Percentiles rank a stretch among this genome's conserved stretches.
These are phyloP conservation scores for Euproctis similis DNA, from an alignment of 2,888 invertebrate species.

Conservation along the genomic window DNA sequence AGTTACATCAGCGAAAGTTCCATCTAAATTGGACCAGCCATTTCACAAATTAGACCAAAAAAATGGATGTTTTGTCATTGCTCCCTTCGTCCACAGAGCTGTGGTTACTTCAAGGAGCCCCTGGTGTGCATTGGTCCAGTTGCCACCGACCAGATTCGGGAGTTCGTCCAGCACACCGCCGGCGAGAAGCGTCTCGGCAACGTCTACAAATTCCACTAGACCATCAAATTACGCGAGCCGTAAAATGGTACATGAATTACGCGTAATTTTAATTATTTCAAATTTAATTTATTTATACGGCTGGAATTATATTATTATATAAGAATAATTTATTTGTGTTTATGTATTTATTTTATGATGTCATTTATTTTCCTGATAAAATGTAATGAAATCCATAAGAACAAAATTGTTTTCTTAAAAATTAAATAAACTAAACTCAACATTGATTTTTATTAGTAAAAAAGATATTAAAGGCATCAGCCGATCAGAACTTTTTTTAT, in stretches of 20 bases:
- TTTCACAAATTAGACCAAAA: too few relatives aligned
- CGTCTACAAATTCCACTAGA: slow-evolving; percentile 72
- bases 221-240: slow-evolving; percentile 10
- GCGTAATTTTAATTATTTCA: background rate
- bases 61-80: too few relatives aligned
- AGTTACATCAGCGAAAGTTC: too few relatives aligned
- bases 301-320: slow-evolving; percentile 5
- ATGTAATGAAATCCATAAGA: slow-evolving; percentile 19
- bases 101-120: slow-evolving; percentile 94
- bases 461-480: slow-evolving; percentile 17
- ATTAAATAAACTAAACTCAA: slow-evolving; percentile 7
- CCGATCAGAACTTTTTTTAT: slow-evolving; percentile 9
- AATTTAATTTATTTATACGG: slow-evolving; percentile 2
- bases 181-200: slow-evolving; percentile 86
- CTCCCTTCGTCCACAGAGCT: too few relatives aligned
- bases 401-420: slow-evolving; percentile 13
- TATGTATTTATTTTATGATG: slow-evolving; percentile 1
- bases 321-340: background rate
- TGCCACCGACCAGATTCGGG: slow-evolving; percentile 83
- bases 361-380: slow-evolving; percentile 25
- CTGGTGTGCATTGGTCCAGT: slow-evolving; percentile 91
- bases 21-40: too few relatives aligned
- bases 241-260: slow-evolving; percentile 12
- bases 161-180: slow-evolving; percentile 84
- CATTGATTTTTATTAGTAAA: slow-evolving; percentile 29